Evolutionary conservation across 2,888 invertebrate genomes (phyloP).

Genomic region (Pseudolycoriella hygida): DNA sequence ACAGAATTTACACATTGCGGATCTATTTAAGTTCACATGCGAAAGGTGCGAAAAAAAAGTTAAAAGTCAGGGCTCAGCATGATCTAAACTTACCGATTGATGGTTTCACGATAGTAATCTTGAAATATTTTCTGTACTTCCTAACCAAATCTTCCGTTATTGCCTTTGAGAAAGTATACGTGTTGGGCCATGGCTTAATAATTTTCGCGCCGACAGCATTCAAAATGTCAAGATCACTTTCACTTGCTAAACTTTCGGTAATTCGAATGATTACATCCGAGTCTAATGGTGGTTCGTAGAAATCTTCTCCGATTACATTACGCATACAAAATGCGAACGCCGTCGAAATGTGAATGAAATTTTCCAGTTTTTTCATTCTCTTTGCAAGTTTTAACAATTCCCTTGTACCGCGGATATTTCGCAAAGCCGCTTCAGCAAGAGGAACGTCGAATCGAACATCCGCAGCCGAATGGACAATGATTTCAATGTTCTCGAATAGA

Average conservation of each 20-base stretch:
- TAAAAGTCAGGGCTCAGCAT: too few species aligned
- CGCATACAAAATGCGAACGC: conserved; percentile 13
- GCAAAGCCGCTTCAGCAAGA: conserved; percentile 11
- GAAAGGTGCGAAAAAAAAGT: too few species aligned
- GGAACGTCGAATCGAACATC: conserved; percentile 16
- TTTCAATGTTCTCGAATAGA: conserved; percentile 14
- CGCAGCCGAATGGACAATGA: conserved; percentile 16
- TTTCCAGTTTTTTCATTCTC: conserved; percentile 9
- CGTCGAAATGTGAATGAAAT: conserved; percentile 17
- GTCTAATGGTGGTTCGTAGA: conserved; percentile 14
- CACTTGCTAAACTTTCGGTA: conserved; percentile 9
- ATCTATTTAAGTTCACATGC: too few species aligned
- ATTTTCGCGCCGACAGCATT: conserved; percentile 12
- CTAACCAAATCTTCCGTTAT: conserved; percentile 16
- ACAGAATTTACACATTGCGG: too few species aligned
- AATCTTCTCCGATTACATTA: conserved; percentile 13
- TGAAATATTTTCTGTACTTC: conserved; percentile 11
- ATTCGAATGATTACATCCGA: conserved; percentile 14
- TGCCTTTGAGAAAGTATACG: conserved; percentile 16
- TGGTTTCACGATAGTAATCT: conserved; percentile 15
- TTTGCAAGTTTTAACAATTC: conserved; percentile 14
- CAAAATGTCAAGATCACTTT: conserved; percentile 4
- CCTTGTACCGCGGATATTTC: conserved; percentile 15
- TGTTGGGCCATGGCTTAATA: conserved; percentile 16
- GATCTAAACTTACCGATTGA: conserved; percentile 10